phyloP scores from a whole-genome alignment of 2,113 vertebrate species.

The cat (Felis catus) region DNA sequence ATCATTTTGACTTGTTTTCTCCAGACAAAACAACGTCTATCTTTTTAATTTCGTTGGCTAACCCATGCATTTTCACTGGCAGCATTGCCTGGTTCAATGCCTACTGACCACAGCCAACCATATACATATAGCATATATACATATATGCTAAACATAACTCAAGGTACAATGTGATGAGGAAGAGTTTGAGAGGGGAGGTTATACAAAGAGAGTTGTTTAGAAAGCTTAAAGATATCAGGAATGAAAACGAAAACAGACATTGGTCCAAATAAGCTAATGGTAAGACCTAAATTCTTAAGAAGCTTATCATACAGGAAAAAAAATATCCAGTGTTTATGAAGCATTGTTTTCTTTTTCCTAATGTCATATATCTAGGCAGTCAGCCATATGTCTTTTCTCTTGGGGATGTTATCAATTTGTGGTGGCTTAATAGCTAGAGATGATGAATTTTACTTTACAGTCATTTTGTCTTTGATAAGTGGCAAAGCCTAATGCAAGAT shows the following conservation, averaged over 20 bases:
- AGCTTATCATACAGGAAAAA: background rate
- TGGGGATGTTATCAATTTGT: conserved; percentile 34
- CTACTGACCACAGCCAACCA: background rate
- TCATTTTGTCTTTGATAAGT: conserved; percentile 41
- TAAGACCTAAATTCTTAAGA: background rate
- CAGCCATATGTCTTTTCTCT: conserved; percentile 8
- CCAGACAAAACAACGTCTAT: background rate
- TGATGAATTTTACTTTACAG: conserved; percentile 56
- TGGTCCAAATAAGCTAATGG: background rate
- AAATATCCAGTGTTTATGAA: conserved; percentile 41
- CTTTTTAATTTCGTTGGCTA: background rate
- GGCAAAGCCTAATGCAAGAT: background rate
- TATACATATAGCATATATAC: fast-evolving
- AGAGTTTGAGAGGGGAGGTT: background rate
- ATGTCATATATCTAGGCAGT: background rate
- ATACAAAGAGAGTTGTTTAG: background rate
- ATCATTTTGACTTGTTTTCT: background rate
- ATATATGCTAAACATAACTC: background rate
- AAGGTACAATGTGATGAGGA: background rate
- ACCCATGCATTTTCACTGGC: background rate
- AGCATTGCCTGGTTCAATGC: background rate
- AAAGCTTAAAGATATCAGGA: background rate
- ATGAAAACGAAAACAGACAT: background rate
- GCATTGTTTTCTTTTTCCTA: conserved; percentile 12
- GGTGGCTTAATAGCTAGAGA: background rate